A percentile compares a stretch with the other conserved stretches of the same genome.
Evolutionary conservation across 2,888 invertebrate species (phyloP).

Genomic region (Encarsia formosa): DNA sequence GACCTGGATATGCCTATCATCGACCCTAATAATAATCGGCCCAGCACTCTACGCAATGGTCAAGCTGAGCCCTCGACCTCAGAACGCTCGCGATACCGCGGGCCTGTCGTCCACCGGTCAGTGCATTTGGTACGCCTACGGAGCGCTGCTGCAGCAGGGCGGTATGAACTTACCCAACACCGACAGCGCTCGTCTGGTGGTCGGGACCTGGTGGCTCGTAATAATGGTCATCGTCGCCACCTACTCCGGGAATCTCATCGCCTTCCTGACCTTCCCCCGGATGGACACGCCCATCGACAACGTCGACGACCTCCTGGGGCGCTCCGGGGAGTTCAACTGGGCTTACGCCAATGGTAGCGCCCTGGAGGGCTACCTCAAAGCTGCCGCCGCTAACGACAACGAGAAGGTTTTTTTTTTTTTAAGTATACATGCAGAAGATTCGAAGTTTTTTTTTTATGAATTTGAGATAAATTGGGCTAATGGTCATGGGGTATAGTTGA

Average conservation of each 20-base stretch:
- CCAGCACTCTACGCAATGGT: conserved; percentile 74
- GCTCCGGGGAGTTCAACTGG: conserved; percentile 65
- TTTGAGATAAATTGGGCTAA: no score
- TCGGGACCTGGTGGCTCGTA: conserved; percentile 90
- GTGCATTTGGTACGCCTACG: conserved; percentile 85
- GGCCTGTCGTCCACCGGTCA: conserved; percentile 54
- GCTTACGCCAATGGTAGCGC: conserved; percentile 73
- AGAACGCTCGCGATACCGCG: conserved; percentile 24
- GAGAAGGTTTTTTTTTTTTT: no score
- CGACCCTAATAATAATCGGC: conserved; percentile 72
- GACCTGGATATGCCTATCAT: conserved; percentile 79
- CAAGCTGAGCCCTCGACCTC: conserved; percentile 60
- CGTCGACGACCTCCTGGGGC: conserved; percentile 61
- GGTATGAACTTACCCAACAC: conserved; percentile 82
- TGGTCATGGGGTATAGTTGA: no score
- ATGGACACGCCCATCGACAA: conserved; percentile 69
- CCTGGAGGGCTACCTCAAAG: conserved; percentile 64
- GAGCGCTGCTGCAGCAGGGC: conserved; percentile 87
- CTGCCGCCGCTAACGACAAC: conserved; percentile 60
- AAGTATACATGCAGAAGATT: no score
- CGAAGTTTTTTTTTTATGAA: no score
- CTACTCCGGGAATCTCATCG: conserved; percentile 88
- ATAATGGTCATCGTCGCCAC: conserved; percentile 86
- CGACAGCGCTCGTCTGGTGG: conserved; percentile 78
- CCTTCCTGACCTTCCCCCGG: conserved; percentile 87